Conservation (phyloP, 2,888 invertebrate genomes). For the Agrochola litura region DNA sequence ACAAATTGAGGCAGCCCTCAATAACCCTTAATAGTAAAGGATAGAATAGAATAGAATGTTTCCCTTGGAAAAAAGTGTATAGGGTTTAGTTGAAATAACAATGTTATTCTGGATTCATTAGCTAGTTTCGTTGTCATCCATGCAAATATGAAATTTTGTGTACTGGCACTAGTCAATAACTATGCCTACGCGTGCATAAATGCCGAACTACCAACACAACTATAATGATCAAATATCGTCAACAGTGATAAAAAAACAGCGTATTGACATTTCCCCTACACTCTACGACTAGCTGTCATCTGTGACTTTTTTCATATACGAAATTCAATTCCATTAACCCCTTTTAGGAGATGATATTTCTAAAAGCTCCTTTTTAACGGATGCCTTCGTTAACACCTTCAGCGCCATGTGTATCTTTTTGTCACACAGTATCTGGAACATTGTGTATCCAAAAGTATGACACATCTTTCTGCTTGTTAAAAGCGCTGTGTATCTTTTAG, state of each 20-base stretch:
- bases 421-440: too few relatives aligned
- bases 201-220: not conserved
- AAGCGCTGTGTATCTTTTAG: too few relatives aligned
- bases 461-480: too few relatives aligned
- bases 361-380: not conserved
- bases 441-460: too few relatives aligned
- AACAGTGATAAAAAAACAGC: not conserved
- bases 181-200: not conserved
- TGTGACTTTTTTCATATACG: not conserved
- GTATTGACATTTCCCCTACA: conserved; percentile 4
- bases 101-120: not conserved
- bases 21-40: too few relatives aligned
- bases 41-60: not conserved
- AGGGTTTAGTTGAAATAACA: not conserved
- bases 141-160: not conserved
- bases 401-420: too few relatives aligned
- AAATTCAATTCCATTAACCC: conserved; percentile 3
- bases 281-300: not conserved
- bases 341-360: not conserved
- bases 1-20: too few relatives aligned
- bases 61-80: not conserved
- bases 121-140: not conserved
- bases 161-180: not conserved
- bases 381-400: not conserved
- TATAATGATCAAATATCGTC: not conserved